Evolutionary conservation across 2,888 invertebrate species (phyloP), one percentile per base, ranked within the genome.

Genomic region (Opisthograptis luteolata): DNA sequence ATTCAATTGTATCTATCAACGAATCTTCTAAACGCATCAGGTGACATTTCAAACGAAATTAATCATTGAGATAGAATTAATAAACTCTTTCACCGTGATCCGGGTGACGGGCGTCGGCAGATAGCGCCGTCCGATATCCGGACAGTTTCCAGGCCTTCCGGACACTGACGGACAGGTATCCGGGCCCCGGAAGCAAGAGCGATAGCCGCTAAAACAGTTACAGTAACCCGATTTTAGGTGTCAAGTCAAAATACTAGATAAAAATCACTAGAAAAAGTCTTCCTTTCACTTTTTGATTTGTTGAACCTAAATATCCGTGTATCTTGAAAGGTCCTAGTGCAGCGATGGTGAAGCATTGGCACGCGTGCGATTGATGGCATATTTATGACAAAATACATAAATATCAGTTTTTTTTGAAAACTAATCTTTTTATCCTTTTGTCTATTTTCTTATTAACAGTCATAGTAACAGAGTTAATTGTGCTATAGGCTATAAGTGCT

Each of bases 71-170:
- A 2, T 3, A 13, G 34, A 55, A 57, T 53, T 34, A 55, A 55
- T 51, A 53, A 55, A 31, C 49, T 32, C 43, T 39, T 44, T 50
- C 32, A 24, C n/a, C 40, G 19, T 10, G 20, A 37, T 39, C 40
- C 28, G 35, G 46, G 10, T 39, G 40, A 35, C 14, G 30, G 67
- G 60, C 68, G 61, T 43, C 56, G 44, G 58, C 31, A 62, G 74
- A 75, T 75, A 70, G 57, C 62, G 62, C 53, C 60, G 52, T 53
- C 64, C 66, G 70, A 68, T 69, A 69, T 65, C 70, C 74, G 72
- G 62, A 24, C 54, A 32, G 49, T 53, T 61, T 60, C 71, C 64
- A 64, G 51, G 32, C 20, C 52, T 61, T 60, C 71, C 66, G 66
- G 55, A 43, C 27, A 20, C 48, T 52, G 60, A 61, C 66, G 62